Conservation (phyloP, 2,888 invertebrate genomes). For the Heliconius cydno region DNA sequence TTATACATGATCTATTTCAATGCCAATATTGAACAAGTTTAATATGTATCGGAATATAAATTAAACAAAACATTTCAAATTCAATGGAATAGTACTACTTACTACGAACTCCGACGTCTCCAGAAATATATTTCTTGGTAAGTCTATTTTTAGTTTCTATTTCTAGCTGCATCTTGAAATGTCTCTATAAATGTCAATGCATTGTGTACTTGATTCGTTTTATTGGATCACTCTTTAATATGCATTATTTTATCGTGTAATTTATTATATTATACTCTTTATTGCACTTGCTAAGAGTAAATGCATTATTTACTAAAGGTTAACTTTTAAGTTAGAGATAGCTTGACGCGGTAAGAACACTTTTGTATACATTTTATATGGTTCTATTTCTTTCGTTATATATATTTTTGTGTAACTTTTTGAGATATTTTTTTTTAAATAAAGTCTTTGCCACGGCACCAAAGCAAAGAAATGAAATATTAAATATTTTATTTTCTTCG, state of each 20-base stretch:
- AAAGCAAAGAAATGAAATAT: too few relatives aligned
- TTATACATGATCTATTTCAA: not conserved
- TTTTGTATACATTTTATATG: too few relatives aligned
- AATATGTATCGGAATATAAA: not conserved
- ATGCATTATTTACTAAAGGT: not conserved
- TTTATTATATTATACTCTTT: not conserved
- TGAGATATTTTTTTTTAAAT: too few relatives aligned
- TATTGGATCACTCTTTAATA: too few relatives aligned
- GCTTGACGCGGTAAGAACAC: too few relatives aligned
- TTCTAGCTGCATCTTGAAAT: slow-evolving; percentile 5
- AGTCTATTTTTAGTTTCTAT: slow-evolving; percentile 11
- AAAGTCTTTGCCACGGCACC: too few relatives aligned
- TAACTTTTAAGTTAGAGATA: too few relatives aligned
- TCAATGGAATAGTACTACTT: not conserved
- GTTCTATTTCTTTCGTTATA: too few relatives aligned
- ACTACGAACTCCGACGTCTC: not conserved
- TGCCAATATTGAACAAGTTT: not conserved
- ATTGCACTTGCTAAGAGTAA: not conserved
- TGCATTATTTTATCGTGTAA: too few relatives aligned
- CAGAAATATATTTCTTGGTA: slow-evolving; percentile 6
- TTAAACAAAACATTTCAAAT: not conserved
- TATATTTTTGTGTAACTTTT: too few relatives aligned
- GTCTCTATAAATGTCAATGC: not conserved
- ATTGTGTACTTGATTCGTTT: not conserved
- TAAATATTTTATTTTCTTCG: too few relatives aligned